A percentile compares a stretch with the other conserved stretches of the same genome.
Evolutionary conservation across 2,797 vertebrate species (phyloP).

Genomic region (Sebastes itinus): DNA sequence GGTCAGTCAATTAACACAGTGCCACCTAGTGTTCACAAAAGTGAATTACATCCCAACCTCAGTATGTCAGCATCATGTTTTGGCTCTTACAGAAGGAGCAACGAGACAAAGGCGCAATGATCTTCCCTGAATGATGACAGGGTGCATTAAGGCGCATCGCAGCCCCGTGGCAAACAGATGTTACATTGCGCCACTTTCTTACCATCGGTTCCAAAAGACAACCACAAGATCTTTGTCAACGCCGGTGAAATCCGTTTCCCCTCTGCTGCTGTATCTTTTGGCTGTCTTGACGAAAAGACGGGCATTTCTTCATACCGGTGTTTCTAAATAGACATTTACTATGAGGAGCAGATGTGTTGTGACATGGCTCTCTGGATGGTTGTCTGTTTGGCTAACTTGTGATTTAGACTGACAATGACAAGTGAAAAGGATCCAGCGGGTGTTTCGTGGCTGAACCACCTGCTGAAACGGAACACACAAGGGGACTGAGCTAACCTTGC

Average conservation of each 20-base stretch:
- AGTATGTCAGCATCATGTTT: too few species aligned
- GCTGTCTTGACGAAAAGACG: slow-evolving; percentile 43
- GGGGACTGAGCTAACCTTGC: slow-evolving; percentile 61
- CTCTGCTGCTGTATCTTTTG: slow-evolving; percentile 21
- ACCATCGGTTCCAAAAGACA: slow-evolving; percentile 20
- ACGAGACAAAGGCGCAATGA: not conserved
- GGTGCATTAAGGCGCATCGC: not conserved
- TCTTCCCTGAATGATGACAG: slow-evolving; percentile 1
- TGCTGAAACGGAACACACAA: slow-evolving; percentile 48
- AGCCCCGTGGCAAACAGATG: slow-evolving; percentile 7
- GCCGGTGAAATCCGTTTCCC: not conserved
- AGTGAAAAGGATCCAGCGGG: slow-evolving; percentile 65
- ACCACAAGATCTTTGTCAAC: not conserved
- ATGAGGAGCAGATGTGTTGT: slow-evolving; percentile 66
- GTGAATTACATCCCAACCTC: too few species aligned
- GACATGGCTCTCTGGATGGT: slow-evolving; percentile 62
- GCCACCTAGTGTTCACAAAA: too few species aligned
- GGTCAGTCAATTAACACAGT: too few species aligned
- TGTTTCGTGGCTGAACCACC: slow-evolving; percentile 63
- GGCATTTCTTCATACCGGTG: slow-evolving; percentile 17
- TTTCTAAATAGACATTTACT: slow-evolving; percentile 56
- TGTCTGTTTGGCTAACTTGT: slow-evolving; percentile 61
- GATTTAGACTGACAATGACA: slow-evolving; percentile 73
- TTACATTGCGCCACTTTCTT: not conserved
- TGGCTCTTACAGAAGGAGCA: not conserved